A percentile compares a stretch with the other conserved stretches of the same genome.
phyloP scores from a whole-genome alignment of 2,797 vertebrate genomes.

The Gila robusta region DNA sequence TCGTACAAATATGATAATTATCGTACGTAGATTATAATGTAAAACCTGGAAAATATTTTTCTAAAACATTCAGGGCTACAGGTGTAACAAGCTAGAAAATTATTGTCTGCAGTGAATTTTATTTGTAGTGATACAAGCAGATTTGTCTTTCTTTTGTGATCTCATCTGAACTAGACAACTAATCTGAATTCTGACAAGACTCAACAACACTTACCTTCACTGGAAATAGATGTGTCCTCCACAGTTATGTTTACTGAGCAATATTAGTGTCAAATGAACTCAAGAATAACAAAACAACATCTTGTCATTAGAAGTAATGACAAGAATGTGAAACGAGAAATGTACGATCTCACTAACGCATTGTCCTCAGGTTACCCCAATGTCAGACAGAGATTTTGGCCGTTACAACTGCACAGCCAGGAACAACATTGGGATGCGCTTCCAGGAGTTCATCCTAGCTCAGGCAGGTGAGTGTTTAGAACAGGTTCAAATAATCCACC shows the following conservation, averaged over 20 bases:
- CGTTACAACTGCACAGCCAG: constrained; percentile 96
- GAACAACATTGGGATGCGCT: constrained; percentile 92
- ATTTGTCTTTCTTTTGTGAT: not conserved
- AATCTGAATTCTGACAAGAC: not conserved
- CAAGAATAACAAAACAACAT: not conserved
- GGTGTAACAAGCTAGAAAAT: not conserved
- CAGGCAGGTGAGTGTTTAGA: constrained; percentile 89
- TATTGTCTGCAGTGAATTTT: not conserved
- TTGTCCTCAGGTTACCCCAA: constrained; percentile 87
- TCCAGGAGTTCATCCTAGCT: constrained; percentile 93
- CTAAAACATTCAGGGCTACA: not conserved
- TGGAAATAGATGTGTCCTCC: not conserved
- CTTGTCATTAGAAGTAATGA: not conserved
- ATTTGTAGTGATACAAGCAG: not conserved
- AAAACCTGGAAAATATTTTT: not conserved
- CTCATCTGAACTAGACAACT: not conserved
- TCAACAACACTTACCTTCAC: not conserved
- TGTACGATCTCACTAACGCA: not conserved
- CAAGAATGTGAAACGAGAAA: not conserved
- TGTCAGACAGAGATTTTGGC: constrained; percentile 95
- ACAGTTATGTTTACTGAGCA: not conserved
- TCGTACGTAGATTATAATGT: not conserved
- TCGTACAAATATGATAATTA: too few relatives aligned
- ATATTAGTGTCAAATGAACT: not conserved
- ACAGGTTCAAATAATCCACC: not conserved